Conservation (phyloP, 2,888 invertebrate genomes). For the Sphecodes monilicornis region DNA sequence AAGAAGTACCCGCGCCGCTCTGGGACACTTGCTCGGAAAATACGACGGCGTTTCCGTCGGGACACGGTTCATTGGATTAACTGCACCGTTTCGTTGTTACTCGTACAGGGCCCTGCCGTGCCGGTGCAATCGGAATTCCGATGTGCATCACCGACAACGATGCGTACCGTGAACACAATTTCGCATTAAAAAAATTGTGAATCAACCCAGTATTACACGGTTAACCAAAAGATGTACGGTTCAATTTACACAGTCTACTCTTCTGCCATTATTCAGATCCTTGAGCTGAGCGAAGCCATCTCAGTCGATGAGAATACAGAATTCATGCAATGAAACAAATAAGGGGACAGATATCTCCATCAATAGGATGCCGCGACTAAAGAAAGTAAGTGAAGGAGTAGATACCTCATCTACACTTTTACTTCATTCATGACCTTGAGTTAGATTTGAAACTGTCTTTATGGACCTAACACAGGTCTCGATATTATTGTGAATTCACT, state of each 20-base stretch:
- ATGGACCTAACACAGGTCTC: no score
- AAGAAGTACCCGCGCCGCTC: slow-evolving; percentile 23
- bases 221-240: no score
- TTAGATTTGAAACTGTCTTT: no score
- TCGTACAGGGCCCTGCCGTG: background rate
- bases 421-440: no score
- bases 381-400: no score
- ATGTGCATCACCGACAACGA: background rate
- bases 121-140: background rate
- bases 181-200: no score
- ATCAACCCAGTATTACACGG: no score
- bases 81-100: background rate
- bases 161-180: background rate
- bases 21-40: slow-evolving; percentile 35
- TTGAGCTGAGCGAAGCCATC: background rate
- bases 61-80: slow-evolving; percentile 48
- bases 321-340: no score
- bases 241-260: background rate
- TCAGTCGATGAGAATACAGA: background rate
- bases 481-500: no score
- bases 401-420: no score
- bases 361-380: no score
- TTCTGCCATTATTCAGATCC: background rate
- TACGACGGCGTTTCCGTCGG: slow-evolving; percentile 27
- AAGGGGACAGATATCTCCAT: no score